Base-by-base conservation (phyloP, 2,113 vertebrate species). In the Carassius gibelio region DNA sequence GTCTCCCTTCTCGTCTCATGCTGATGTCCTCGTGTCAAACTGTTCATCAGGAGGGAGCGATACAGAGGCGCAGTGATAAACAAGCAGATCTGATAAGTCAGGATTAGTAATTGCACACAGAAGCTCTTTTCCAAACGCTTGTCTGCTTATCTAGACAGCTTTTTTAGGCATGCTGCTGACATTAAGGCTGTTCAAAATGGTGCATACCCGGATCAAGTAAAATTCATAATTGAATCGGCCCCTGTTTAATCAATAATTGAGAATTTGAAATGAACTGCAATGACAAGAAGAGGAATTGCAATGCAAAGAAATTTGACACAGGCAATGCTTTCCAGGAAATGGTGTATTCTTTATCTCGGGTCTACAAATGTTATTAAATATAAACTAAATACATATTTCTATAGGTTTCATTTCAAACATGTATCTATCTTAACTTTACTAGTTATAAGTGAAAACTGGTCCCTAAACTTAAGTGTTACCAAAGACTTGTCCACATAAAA, bases 91-190 rank as follows among this genome's bases (percentile, higher is more conserved):
- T 59, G 55, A 74, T 77, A 80, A 85, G 52, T 17, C 10, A 48
- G 62, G 64, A 77, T 88, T 71, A 76, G 87, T 68, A 85, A 69
- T 82, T 84, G 17, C 13, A 57, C 23, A 57, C 50, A 21, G 75
- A 68, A 19, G 66, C 66, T 68, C 30, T 72, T 72, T 72, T 72
- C 19, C 11, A 21, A 36, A n/a, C 34, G 2, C 36, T n/a, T 72
- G 69, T 11, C 36, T 72, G 69, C 36, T 19, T 72, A 71, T 71
- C 36, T 42, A 71, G 36, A 71, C 68, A 21, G 36, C 36, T 11
- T 42, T 42, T 38, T n/a, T 72, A 72, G 9, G 19, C 36, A 42
- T 72, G 38, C 69, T 72, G 38, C 36, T 6, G 69, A 45, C 69
- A 72, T n/a, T 19, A 45, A 72, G 9, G 0, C 36, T 72, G 36